phyloP scores from a whole-genome alignment of 2,888 invertebrate species.

The Zootermopsis nevadensis region DNA sequence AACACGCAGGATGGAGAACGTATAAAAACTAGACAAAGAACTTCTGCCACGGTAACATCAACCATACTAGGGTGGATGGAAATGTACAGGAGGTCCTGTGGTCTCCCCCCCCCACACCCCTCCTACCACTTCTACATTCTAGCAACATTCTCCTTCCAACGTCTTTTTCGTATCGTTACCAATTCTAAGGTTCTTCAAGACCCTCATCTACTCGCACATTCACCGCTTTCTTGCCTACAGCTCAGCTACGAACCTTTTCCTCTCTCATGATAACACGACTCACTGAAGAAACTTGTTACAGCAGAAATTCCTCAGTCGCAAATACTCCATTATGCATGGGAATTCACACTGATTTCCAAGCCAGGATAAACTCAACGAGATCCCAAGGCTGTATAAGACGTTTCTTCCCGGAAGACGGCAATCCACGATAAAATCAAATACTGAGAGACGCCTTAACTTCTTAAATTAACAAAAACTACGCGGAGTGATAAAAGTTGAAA shows the following conservation, averaged over 20 bases:
- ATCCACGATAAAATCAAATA: too few relatives aligned
- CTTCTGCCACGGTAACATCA: slow-evolving; percentile 9
- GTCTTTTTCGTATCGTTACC: not conserved
- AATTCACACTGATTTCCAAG: too few relatives aligned
- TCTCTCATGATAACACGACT: not conserved
- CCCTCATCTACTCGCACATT: not conserved
- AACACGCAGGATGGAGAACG: not conserved
- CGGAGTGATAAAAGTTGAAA: too few relatives aligned
- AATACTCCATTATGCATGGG: too few relatives aligned
- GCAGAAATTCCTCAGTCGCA: not conserved
- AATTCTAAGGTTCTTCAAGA: not conserved
- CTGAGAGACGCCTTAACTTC: too few relatives aligned
- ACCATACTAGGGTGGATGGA: not conserved
- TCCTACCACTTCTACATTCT: not conserved
- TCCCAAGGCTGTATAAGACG: too few relatives aligned
- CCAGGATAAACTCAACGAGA: too few relatives aligned
- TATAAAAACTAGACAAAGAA: slow-evolving; percentile 18
- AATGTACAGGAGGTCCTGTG: slow-evolving; percentile 7
- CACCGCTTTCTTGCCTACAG: slow-evolving; percentile 14
- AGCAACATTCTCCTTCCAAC: not conserved
- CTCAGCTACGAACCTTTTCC: not conserved
- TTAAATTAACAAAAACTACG: too few relatives aligned
- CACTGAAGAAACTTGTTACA: not conserved
- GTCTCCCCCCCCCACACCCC: not conserved
- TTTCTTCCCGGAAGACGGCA: too few relatives aligned